phyloP scores from a whole-genome alignment of 2,113 vertebrate species.

The Polypterus senegalus region DNA sequence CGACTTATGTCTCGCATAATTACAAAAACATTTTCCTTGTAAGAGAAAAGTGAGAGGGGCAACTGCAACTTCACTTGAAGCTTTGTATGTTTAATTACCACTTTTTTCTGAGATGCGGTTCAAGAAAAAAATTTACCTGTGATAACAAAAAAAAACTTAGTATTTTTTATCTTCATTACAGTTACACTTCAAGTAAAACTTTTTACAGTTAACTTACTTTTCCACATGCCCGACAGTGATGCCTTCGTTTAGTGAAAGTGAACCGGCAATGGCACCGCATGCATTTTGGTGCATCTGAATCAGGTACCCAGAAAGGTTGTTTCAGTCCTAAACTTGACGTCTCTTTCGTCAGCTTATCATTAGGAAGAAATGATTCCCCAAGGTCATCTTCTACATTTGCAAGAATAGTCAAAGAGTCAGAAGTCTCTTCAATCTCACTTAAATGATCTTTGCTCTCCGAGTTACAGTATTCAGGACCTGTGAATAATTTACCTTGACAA shows the following conservation, averaged over 20 bases:
- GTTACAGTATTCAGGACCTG: conserved; percentile 15
- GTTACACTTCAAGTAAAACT: neutral
- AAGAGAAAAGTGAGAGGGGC: too few species aligned
- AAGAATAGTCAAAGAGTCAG: conserved; percentile 43
- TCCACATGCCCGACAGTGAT: conserved; percentile 91
- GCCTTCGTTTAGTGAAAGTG: conserved; percentile 84
- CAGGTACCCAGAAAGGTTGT: conserved; percentile 84
- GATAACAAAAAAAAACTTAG: neutral
- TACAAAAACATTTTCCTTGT: too few species aligned
- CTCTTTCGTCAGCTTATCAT: conserved; percentile 32
- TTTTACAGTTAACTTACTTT: conserved; percentile 55
- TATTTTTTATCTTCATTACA: neutral
- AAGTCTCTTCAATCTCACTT: conserved; percentile 41
- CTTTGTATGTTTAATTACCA: too few species aligned
- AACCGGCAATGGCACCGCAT: conserved; percentile 84
- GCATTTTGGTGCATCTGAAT: conserved; percentile 85
- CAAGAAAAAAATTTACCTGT: too few species aligned
- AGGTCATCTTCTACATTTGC: conserved; percentile 26
- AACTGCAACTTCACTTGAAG: too few species aligned
- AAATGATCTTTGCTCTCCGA: conserved; percentile 42
- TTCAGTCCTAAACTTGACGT: conserved; percentile 46
- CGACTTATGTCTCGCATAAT: too few species aligned
- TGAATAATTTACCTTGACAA: conserved; percentile 14
- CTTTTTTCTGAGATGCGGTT: too few species aligned
- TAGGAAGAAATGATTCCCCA: conserved; percentile 15